Percentiles rank a stretch among this genome's conserved stretches.
phyloP scores from a whole-genome alignment of 2,113 vertebrate species.

The Anas platyrhynchos region DNA sequence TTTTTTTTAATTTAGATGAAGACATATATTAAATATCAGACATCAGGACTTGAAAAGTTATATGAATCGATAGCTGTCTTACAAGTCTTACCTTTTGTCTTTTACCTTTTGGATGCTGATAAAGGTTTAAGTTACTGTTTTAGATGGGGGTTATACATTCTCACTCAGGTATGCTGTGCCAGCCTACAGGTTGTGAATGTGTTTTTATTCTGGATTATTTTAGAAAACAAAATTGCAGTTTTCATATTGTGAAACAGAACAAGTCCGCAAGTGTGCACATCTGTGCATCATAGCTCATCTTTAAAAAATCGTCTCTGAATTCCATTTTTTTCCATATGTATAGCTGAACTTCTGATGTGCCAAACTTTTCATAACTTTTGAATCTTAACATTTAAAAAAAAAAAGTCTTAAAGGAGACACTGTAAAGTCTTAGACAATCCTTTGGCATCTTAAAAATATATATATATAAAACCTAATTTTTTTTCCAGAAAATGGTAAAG shows the following conservation, averaged over 20 bases:
- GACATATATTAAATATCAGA: slow-evolving; percentile 90
- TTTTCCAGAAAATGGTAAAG: slow-evolving; percentile 85
- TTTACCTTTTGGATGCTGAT: slow-evolving; percentile 89
- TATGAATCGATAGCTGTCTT: slow-evolving; percentile 89
- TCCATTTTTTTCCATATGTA: slow-evolving; percentile 80
- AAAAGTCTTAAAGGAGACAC: slow-evolving; percentile 89
- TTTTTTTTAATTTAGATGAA: slow-evolving; percentile 86
- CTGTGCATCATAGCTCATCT: slow-evolving; percentile 74
- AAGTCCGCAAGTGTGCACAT: slow-evolving; percentile 81
- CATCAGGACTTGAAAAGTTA: slow-evolving; percentile 95
- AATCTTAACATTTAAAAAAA: slow-evolving; percentile 82
- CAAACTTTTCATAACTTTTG: slow-evolving; percentile 90
- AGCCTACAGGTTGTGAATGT: slow-evolving; percentile 99
- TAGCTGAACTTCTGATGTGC: slow-evolving; percentile 88
- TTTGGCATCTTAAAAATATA: slow-evolving; percentile 86
- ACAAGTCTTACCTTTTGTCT: slow-evolving; percentile 90
- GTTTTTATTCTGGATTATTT: slow-evolving; percentile 95
- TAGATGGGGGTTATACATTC: slow-evolving; percentile 95
- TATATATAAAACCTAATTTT: slow-evolving; percentile 77
- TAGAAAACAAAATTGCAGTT: slow-evolving; percentile 83
- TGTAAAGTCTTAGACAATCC: slow-evolving; percentile 97
- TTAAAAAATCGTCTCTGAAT: slow-evolving; percentile 76
- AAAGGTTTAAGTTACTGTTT: slow-evolving; percentile 94
- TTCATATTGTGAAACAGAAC: slow-evolving; percentile 82
- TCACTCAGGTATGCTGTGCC: slow-evolving; percentile 99